Evolutionary conservation across 2,888 invertebrate species (phyloP), one percentile per base, ranked within the genome.

Genomic region (Protodeltote pygarga): DNA sequence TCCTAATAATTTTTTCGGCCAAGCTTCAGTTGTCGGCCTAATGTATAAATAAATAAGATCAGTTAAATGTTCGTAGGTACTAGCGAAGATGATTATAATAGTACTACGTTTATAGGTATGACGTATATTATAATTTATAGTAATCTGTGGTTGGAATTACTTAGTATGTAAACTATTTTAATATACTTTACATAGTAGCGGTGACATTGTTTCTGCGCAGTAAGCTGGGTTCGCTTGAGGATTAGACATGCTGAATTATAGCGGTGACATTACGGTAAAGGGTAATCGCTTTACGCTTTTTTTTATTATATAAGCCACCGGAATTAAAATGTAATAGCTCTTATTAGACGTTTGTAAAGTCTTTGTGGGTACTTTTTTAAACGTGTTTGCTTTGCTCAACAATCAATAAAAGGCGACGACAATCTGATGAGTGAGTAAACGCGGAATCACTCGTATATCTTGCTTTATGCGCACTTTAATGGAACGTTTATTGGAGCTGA

Each of bases 221-320:
- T 61, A 62, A 66, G 47, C 53, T 45, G 53, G 52, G 49, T 62
- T 62, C 44, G 33, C 42, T 49, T 45, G 6, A 34, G 49, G 53
- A 41, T 67, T 63, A 65, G 52, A 49, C 27, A 46, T 54, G 55
- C 38, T 49, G 60, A 49, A 63, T 61, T 65, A 64, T 48, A 39
- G 20, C 41, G 25, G 33, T 31, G 38, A 57, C 52, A 42, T 40
- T 48, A 46, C 45, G 40, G 41, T 35, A 44, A 49, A 49, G 48
- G 63, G 48, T 57, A 48, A 62, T 35, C 41, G 17, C 37, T 48
- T 50, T 35, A 51, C 40, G n/a, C n/a, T n/a, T n/a, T n/a, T n/a
- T n/a, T n/a, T n/a, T n/a, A n/a, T n/a, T n/a, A n/a, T n/a, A n/a
- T n/a, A n/a, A n/a, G n/a, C n/a, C n/a, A n/a, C n/a, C n/a, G n/a